Evolutionary conservation across 2,888 invertebrate genomes (phyloP), one percentile per base, ranked within the genome.

Genomic region (Stramonita haemastoma): DNA sequence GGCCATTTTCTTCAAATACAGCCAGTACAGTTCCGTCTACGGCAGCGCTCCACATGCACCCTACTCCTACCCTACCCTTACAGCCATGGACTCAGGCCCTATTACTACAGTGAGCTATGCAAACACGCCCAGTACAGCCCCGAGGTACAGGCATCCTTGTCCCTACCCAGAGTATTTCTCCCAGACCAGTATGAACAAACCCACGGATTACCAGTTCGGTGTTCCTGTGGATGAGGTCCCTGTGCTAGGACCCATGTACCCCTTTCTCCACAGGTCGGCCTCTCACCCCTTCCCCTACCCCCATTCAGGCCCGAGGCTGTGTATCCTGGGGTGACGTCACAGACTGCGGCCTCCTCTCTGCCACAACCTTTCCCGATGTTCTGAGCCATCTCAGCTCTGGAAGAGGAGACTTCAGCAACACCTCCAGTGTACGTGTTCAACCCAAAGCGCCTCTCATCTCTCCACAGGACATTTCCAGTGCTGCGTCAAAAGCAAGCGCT

Each of bases 321-420:
- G 22, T 57, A 26, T 29, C 15, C 84, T 29, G 57, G 22, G 26
- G 11, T 34, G 11, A 4, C 26, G 29, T 83, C 83, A 26, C 83
- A 56, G 8, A 5, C 57, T 6, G 60, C 19, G 22, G 34, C 86
- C 13, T 34, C 77, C 34, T 46, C 81, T 26, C 36, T 85, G 22
- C n/a, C 84, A 4, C 84, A 56, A 26, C 6, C 57, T 22, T 86
- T 34, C 34, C 86, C 86, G 86, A 86, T 26, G 66, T 86, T 32
- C 86, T 86, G 0, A 57, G 85, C 56, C 57, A 85, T 29, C 57
- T 85, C 56, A 86, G 60, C 60, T 86, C 86, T 6, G 86, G 86
- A 17, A n/a, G 34, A 66, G 86, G 85, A 22, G 86, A 86, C 66
- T 86, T 66, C 66, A 86, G 60, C 66, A 86, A 86, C 57, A 86